Evolutionary conservation across 2,113 vertebrate species (phyloP), one percentile per base, ranked within the genome.

Genomic region (Galeopterus variegatus): DNA sequence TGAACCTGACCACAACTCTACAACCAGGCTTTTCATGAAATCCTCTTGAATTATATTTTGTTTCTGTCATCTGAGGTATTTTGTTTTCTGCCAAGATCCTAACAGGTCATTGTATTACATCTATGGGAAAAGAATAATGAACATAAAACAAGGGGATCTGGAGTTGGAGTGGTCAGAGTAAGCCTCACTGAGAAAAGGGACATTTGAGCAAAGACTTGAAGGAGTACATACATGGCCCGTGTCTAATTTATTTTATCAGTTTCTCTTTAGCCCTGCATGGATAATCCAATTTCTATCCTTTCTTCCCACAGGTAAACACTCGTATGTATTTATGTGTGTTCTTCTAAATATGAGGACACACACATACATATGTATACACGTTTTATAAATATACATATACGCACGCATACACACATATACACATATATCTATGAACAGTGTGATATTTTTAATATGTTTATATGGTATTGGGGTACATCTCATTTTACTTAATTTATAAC

Each of bases 211-310:
- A 65, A 86, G 36, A 17, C 50, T 93, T 41, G 15, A 85, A 50
- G 48, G 11, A 75, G 15, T 81, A 48, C 41, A 14, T 50, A 28
- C 9, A 31, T 58, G 65, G 3, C 24, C 28, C 9, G 8, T 52
- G 58, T 90, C 85, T 65, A 36, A 50, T 84, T 58, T 64, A 72
- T 50, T 82, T 86, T 67, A 75, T 91, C 69, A 62, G 65, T 70
- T 76, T 88, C 48, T 5, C 15, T 36, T 50, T 86, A 75, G 9
- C 17, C 8, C 79, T 56, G 15, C 17, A 21, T 65, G 26, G 11
- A n/a, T 50, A 92, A 67, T 10, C 33, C 28, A 88, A 58, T 82
- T 75, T 82, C 6, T 54, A 65, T 60, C 14, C 28, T 76, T 87
- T 41, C 52, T 36, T 15, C 18, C 58, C 19, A 48, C 6, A 67